These are phyloP conservation scores for Anomalospiza imberbis DNA, from an alignment of 2,797 vertebrate genomes.

Conservation along the genomic window DNA sequence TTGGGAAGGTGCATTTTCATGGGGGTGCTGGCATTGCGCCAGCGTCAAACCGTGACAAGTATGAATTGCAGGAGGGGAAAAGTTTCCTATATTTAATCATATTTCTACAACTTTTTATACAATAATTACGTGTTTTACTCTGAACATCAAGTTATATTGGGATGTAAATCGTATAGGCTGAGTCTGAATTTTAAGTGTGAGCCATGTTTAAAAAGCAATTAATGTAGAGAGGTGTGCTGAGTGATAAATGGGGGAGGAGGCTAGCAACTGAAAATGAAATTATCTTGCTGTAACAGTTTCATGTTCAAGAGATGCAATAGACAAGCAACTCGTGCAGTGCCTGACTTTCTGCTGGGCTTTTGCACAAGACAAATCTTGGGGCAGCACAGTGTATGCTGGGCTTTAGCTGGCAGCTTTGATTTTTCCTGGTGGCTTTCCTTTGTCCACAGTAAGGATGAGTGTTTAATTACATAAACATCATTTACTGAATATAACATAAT, in stretches of 20 bases:
- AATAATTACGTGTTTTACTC: constrained; percentile 24
- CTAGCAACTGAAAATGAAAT: background rate
- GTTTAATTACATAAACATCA: background rate
- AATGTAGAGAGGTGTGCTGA: background rate
- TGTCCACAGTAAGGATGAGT: background rate
- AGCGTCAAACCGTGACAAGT: background rate
- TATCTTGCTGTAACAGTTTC: background rate
- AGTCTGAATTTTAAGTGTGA: constrained; percentile 47
- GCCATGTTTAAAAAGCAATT: constrained; percentile 46
- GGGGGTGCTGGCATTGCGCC: too few species aligned
- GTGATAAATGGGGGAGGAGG: constrained; percentile 29
- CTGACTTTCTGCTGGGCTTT: background rate
- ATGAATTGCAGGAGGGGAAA: background rate
- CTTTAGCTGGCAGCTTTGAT: background rate
- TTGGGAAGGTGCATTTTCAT: too few species aligned
- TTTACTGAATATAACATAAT: background rate
- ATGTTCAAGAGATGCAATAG: background rate
- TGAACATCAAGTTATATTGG: background rate
- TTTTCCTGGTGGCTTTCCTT: background rate
- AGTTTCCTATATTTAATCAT: constrained; percentile 13
- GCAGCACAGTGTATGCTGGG: background rate
- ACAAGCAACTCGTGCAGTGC: accelerated
- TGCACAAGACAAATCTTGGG: background rate
- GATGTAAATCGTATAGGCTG: constrained; percentile 17
- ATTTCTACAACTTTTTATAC: constrained; percentile 34